Percentiles rank a stretch among this genome's conserved stretches.
These are phyloP conservation scores for Ochotona curzoniae DNA, from an alignment of 2,113 vertebrate genomes.

Conservation along the genomic window DNA sequence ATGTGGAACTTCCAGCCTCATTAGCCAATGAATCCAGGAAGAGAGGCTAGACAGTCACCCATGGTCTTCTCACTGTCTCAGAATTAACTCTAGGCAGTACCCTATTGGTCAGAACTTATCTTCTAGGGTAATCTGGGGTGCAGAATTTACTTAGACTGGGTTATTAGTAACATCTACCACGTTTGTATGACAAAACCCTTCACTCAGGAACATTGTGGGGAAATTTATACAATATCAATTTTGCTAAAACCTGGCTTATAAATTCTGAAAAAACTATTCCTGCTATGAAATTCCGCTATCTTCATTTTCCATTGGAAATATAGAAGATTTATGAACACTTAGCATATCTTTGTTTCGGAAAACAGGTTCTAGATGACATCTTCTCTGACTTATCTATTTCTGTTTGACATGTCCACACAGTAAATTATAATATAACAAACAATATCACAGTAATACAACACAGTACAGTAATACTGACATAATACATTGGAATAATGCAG, in stretches of 20 bases:
- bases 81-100: background rate
- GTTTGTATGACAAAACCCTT: background rate
- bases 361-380: background rate
- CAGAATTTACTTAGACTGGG: background rate
- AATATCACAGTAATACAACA: too few species aligned
- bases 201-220: background rate
- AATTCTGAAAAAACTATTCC: slow-evolving; percentile 7
- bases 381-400: background rate
- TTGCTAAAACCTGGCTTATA: background rate
- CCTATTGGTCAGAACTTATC: background rate
- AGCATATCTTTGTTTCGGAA: background rate
- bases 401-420: background rate
- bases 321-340: background rate
- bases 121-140: background rate
- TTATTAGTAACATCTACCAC: too few species aligned
- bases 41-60: background rate
- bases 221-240: background rate
- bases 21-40: background rate
- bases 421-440: background rate
- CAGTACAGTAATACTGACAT: too few species aligned
- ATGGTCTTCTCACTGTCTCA: background rate
- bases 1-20: background rate
- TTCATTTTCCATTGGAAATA: background rate
- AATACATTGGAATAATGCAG: too few species aligned
- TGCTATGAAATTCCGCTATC: background rate